Evolutionary conservation across 2,113 vertebrate species (phyloP).

Genomic region (Puntigrus tetrazona): DNA sequence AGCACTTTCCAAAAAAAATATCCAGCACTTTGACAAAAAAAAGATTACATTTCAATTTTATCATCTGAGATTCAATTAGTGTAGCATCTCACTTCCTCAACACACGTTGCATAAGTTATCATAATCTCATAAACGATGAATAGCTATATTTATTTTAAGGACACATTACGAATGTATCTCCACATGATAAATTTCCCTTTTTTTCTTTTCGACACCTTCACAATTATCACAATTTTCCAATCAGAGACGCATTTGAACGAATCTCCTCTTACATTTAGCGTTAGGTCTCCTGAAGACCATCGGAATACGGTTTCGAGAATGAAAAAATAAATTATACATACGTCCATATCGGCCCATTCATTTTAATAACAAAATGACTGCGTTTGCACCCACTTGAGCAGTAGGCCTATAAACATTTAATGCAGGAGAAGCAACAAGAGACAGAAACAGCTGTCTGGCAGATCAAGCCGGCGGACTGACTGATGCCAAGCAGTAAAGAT

Average conservation of each 20-base stretch:
- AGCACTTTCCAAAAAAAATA: background rate
- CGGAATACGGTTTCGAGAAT: too few relatives aligned
- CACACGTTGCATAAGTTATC: background rate
- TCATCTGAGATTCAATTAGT: background rate
- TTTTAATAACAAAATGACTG: too few relatives aligned
- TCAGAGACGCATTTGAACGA: background rate
- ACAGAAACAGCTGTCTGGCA: background rate
- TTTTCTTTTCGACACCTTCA: background rate
- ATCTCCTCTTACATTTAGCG: background rate
- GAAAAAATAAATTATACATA: too few relatives aligned
- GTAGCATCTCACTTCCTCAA: background rate
- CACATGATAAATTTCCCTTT: background rate
- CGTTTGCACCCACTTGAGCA: background rate
- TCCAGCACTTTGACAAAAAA: too few relatives aligned
- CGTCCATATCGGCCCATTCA: too few relatives aligned
- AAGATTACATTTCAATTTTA: background rate
- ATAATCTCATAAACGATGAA: background rate
- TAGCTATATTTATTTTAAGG: background rate
- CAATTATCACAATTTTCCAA: background rate
- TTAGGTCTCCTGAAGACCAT: background rate
- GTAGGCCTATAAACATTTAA: background rate
- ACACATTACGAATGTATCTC: background rate
- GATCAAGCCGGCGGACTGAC: conserved; percentile 1
- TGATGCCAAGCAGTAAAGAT: conserved; percentile 15
- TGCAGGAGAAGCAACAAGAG: background rate